These are phyloP conservation scores for Geopemphigus sp. DNA, from an alignment of 1,140 invertebrate species.

Conservation along the genomic window DNA sequence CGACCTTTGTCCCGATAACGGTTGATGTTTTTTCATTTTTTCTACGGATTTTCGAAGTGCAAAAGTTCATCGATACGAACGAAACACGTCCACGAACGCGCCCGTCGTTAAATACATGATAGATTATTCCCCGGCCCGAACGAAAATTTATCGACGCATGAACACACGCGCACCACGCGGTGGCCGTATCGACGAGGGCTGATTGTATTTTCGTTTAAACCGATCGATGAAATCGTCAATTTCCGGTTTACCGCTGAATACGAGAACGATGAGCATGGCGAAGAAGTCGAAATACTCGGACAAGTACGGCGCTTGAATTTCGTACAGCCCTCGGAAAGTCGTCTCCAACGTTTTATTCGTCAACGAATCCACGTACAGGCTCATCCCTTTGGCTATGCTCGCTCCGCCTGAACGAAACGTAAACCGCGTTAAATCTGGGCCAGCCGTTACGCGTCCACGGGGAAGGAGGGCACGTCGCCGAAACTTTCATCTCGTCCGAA, in stretches of 20 bases:
- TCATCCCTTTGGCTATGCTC: conserved; percentile 87
- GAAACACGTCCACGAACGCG: neutral
- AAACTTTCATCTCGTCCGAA: too few species aligned
- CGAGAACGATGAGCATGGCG: conserved; percentile 52
- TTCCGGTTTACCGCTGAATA: conserved; percentile 50
- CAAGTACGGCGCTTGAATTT: conserved; percentile 68
- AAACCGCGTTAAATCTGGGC: too few species aligned
- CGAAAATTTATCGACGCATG: too few species aligned
- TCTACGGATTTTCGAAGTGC: neutral
- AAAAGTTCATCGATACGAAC: neutral
- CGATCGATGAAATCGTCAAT: too few species aligned
- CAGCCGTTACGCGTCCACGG: too few species aligned
- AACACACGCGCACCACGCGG: too few species aligned
- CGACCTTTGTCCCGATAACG: neutral
- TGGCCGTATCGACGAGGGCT: too few species aligned
- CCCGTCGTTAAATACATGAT: too few species aligned
- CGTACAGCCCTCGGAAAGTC: conserved; percentile 66
- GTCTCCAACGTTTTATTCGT: conserved; percentile 71
- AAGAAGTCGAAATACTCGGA: conserved; percentile 54
- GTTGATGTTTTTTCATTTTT: neutral
- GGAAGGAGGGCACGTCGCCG: too few species aligned
- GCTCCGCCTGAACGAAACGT: conserved; percentile 66
- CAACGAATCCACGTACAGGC: conserved; percentile 83
- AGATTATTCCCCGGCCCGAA: too few species aligned
- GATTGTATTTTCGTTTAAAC: too few species aligned